Evolutionary conservation across 2,113 vertebrate genomes (phyloP).

Genomic region (Chelonoidis abingdonii): DNA sequence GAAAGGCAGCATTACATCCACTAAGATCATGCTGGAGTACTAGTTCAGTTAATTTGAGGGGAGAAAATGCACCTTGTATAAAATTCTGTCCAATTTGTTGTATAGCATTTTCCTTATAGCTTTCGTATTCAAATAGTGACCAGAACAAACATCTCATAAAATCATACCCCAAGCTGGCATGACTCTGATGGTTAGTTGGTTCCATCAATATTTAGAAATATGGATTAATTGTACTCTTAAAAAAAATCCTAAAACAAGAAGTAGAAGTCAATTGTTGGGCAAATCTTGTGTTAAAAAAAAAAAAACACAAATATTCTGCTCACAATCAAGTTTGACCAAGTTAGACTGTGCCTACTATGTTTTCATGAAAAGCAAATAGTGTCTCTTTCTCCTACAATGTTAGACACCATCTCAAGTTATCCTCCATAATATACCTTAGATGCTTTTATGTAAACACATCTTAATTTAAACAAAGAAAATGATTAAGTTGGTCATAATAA

Average conservation of each 20-base stretch:
- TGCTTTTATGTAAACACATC: neutral
- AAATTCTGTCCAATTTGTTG: neutral
- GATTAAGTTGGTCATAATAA: neutral
- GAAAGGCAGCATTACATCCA: neutral
- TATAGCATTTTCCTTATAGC: neutral
- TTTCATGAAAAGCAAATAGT: neutral
- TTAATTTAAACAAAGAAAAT: neutral
- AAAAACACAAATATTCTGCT: neutral
- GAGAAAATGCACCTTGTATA: neutral
- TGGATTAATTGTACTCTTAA: conserved; percentile 32
- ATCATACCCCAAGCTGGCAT: conserved; percentile 7
- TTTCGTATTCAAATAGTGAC: neutral
- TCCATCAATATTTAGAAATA: conserved; percentile 39
- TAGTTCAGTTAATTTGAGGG: neutral
- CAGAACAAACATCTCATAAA: neutral
- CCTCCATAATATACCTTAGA: neutral
- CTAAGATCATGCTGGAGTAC: neutral
- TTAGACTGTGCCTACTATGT: neutral
- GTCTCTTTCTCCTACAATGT: neutral
- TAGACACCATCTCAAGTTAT: neutral
- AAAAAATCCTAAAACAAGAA: neutral
- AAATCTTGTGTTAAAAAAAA: neutral
- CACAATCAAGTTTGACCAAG: neutral
- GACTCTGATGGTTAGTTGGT: conserved; percentile 15
- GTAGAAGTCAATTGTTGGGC: neutral